These are phyloP conservation scores for Pantherophis alleghaniensis DNA, from an alignment of 2,797 vertebrate species.

Conservation along the genomic window DNA sequence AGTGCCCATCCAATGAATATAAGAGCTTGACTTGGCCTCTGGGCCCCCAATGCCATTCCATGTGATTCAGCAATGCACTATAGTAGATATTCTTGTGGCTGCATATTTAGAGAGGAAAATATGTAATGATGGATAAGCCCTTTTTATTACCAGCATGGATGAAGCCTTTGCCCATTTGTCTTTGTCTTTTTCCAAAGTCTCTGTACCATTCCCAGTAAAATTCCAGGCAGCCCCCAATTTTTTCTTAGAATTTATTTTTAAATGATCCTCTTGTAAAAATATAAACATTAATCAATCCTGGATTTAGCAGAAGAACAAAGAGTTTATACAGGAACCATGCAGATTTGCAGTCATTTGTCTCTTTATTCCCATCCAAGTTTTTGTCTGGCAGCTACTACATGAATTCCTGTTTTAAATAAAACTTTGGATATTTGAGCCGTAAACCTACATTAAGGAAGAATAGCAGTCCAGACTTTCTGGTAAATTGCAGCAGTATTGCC, in stretches of 20 bases:
- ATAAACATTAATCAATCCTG: background rate
- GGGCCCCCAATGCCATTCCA: background rate
- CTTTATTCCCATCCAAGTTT: background rate
- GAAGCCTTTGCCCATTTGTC: background rate
- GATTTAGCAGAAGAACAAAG: background rate
- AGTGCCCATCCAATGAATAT: background rate
- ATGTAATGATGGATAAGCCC: background rate
- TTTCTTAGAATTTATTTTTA: background rate
- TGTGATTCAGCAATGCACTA: background rate
- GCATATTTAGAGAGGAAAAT: background rate
- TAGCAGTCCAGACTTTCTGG: background rate
- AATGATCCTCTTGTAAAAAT: background rate
- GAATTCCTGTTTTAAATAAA: background rate
- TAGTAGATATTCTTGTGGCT: background rate
- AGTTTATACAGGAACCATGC: background rate
- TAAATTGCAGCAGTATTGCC: conserved; percentile 1
- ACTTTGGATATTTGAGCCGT: background rate
- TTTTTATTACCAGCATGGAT: background rate
- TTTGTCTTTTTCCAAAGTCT: background rate
- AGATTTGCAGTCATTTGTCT: background rate
- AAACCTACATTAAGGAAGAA: background rate
- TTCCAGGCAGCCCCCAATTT: background rate
- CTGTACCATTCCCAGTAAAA: background rate
- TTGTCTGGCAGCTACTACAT: background rate
- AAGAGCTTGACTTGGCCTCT: background rate